Conservation (phyloP, 2,113 vertebrate genomes). For the Tor tambroides region DNA sequence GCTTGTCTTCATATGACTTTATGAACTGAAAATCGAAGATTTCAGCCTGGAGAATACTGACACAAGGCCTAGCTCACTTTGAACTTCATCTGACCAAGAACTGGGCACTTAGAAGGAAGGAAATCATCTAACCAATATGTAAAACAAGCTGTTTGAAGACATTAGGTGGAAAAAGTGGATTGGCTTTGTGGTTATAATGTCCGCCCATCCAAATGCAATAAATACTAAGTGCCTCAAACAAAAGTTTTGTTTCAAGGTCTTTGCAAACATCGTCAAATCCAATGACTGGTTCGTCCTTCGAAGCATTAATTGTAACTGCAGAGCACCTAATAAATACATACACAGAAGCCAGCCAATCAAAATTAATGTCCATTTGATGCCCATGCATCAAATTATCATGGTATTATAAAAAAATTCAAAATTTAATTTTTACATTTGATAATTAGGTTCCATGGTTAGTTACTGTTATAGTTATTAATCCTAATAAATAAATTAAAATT, state of each 20-base stretch:
- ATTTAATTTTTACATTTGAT: too few relatives aligned
- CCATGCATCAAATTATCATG: not conserved
- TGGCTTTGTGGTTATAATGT: not conserved
- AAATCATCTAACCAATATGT: not conserved
- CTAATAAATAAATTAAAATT: too few relatives aligned
- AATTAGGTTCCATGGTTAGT: too few relatives aligned
- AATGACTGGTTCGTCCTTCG: not conserved
- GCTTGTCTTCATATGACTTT: not conserved
- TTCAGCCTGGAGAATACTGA: not conserved
- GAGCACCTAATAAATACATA: not conserved
- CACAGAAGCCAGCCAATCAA: not conserved
- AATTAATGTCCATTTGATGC: not conserved
- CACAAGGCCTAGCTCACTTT: not conserved
- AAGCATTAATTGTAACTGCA: too few relatives aligned
- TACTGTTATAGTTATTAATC: too few relatives aligned
- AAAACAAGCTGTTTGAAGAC: not conserved
- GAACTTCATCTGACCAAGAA: not conserved
- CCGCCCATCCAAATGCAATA: not conserved
- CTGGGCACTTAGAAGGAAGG: not conserved
- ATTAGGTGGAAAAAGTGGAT: not conserved
- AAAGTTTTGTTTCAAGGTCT: not conserved
- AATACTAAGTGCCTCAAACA: not conserved
- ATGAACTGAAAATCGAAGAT: constrained; percentile 3
- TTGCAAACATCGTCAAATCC: not conserved
- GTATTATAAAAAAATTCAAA: too few relatives aligned